Evolutionary conservation across 2,113 vertebrate genomes (phyloP), one percentile per base, ranked within the genome.

Genomic region (Solenodon paradoxus): DNA sequence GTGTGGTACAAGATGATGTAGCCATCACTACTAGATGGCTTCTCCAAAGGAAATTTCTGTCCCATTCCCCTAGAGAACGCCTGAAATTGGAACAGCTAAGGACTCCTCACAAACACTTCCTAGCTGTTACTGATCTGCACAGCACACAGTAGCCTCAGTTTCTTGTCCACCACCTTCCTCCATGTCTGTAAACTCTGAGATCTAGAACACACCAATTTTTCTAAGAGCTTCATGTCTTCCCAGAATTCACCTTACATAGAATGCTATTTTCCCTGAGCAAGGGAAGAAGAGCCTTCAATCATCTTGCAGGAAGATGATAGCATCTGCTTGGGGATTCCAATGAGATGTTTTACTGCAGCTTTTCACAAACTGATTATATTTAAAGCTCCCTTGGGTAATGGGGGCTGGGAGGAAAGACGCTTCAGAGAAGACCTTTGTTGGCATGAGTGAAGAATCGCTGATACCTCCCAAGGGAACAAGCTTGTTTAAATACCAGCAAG

Each of bases 281-380:
- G 32, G 88, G 51, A 78, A 82, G 55, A 95, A 51, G 30, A 79
- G 81, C 81, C 82, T 91, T 97, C 94, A n/a, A 61, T 88, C 94
- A 97, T 68, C 92, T 88, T 32, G 0, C 42, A 68, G 94, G 75
- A 97, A 88, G 47, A 96, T 66, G 88, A 94, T 30, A 92, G 85
- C 96, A 95, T 92, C 94, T 97, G 96, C 92, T 91, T 30, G 49
- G 82, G 94, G 90, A 95, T 95, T 96, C 96, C 81, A 90, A 94
- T 0, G 55, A 96, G 92, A 95, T 95, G 78, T 89, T 98, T 98
- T 97, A 98, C 94, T 95, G 93, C 95, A 97, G 97, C 97, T 98
- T 98, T 98, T 96, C 68, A 97, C 95, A 98, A 98, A 98, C 97
- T 98, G 98, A 98, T 98, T 98, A 98, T 98, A 97, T 98, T 97